A percentile compares a stretch with the other conserved stretches of the same genome.
These are phyloP conservation scores for Dufourea novaeangliae DNA, from an alignment of 1,140 invertebrate genomes.

Conservation along the genomic window DNA sequence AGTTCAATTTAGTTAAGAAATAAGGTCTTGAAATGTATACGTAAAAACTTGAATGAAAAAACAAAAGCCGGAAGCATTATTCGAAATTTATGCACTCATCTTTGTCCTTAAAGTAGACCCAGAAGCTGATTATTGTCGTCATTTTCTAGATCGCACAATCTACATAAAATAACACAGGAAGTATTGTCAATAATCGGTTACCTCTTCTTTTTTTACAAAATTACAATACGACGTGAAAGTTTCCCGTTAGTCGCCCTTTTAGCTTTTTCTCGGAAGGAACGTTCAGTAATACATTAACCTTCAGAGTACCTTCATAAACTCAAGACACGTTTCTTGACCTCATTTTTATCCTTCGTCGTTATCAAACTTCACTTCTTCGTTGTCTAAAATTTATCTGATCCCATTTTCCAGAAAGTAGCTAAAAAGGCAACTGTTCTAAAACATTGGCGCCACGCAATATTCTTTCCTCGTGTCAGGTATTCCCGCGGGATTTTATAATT, in stretches of 20 bases:
- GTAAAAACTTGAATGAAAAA: no score
- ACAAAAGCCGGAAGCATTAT: no score
- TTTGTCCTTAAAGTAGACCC: neutral
- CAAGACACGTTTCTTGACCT: neutral
- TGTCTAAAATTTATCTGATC: neutral
- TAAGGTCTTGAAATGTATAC: no score
- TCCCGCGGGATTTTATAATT: no score
- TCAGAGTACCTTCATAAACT: neutral
- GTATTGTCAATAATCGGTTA: neutral
- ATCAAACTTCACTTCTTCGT: neutral
- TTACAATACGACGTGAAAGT: neutral
- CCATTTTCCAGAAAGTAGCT: neutral
- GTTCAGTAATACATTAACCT: neutral
- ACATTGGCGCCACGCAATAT: no score
- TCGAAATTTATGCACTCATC: no score
- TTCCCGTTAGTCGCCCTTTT: neutral
- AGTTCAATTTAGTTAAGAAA: no score
- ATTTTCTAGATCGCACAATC: neutral
- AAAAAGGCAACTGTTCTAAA: neutral
- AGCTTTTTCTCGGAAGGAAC: no score
- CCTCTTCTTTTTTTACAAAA: neutral
- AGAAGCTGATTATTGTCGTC: neutral
- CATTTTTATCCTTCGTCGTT: neutral
- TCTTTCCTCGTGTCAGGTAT: no score
- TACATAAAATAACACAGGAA: neutral